A percentile compares a stretch with the other conserved stretches of the same genome.
These are phyloP conservation scores for Hirudo medicinalis DNA, from an alignment of 1,140 invertebrate species.

Conservation along the genomic window DNA sequence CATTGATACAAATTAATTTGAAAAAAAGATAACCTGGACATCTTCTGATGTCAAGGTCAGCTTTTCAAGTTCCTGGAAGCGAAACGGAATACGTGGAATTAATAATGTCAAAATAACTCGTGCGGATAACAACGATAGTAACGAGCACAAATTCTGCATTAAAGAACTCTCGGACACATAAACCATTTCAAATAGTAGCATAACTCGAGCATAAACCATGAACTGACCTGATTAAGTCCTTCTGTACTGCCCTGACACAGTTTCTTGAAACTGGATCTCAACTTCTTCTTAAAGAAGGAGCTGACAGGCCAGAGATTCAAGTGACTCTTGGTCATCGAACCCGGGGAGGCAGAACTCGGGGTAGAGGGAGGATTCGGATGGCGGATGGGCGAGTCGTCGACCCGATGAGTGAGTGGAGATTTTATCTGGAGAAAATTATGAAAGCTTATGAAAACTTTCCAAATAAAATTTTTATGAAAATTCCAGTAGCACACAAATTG, in stretches of 20 bases:
- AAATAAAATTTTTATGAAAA: background rate
- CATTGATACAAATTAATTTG: background rate
- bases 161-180: background rate
- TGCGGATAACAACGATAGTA: background rate
- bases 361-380: no score
- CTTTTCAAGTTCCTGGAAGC: background rate
- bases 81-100: background rate
- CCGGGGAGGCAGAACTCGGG: background rate
- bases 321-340: background rate
- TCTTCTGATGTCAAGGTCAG: constrained; percentile 3
- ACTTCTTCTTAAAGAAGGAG: background rate
- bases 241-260: background rate
- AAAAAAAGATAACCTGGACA: background rate
- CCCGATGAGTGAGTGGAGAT: background rate
- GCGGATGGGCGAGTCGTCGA: no score
- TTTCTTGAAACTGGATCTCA: constrained; percentile 5
- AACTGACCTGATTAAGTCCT: background rate
- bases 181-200: no score
- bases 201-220: background rate
- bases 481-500: no score
- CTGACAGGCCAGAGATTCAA: constrained; percentile 2
- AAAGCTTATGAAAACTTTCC: background rate
- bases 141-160: background rate
- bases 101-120: background rate
- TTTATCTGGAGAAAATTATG: background rate